phyloP scores from a whole-genome alignment of 2,888 invertebrate genomes.

The Gryllus longicercus region DNA sequence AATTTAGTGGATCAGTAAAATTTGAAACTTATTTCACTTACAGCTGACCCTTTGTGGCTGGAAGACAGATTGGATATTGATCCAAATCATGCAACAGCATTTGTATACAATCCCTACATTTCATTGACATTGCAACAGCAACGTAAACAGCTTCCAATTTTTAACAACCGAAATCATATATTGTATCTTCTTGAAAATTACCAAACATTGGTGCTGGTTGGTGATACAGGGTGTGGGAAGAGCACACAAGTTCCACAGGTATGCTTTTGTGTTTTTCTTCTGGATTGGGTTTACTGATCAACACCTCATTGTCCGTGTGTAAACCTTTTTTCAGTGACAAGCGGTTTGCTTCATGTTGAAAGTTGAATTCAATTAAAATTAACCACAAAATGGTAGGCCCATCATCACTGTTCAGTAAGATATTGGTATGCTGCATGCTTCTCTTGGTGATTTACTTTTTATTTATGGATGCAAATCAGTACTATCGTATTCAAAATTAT shows the following conservation, averaged over 20 bases:
- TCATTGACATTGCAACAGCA: conserved; percentile 81
- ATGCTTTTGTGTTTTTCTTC: conserved; percentile 42
- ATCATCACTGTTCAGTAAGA: conserved; percentile 35
- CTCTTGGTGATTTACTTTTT: conserved; percentile 61
- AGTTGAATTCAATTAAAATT: no score
- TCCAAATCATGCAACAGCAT: conserved; percentile 56
- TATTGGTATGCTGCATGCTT: conserved; percentile 41
- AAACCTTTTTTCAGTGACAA: not conserved
- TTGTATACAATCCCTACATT: conserved; percentile 80
- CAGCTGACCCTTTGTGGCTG: conserved; percentile 38
- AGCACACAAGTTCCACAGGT: conserved; percentile 95
- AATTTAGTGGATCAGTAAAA: not conserved
- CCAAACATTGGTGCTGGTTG: conserved; percentile 83
- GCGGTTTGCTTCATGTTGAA: not conserved
- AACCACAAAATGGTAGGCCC: conserved; percentile 35
- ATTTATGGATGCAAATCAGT: conserved; percentile 70
- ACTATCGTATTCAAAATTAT: conserved; percentile 67
- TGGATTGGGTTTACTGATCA: not conserved
- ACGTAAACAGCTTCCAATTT: conserved; percentile 81
- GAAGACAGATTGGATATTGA: conserved; percentile 56
- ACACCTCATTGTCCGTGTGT: not conserved
- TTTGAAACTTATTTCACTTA: not conserved
- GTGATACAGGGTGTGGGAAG: conserved; percentile 95
- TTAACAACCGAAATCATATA: conserved; percentile 79
- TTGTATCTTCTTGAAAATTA: conserved; percentile 85